Percentiles rank a stretch among this genome's conserved stretches.
These are phyloP conservation scores for Melanerpes formicivorus DNA, from an alignment of 2,113 vertebrate species.

Conservation along the genomic window DNA sequence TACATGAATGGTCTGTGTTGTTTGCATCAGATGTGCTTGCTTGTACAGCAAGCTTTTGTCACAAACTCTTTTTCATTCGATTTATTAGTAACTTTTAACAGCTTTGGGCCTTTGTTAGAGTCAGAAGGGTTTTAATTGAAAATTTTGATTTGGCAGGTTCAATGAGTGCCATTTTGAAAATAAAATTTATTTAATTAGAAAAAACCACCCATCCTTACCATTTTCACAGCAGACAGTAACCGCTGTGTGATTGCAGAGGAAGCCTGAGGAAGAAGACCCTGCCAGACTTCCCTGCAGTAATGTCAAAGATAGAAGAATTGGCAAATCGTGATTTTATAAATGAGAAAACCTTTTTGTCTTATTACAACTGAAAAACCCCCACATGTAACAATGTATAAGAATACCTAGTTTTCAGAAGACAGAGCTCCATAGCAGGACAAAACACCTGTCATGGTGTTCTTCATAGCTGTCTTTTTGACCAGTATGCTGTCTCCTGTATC, in stretches of 20 bases:
- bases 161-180: background rate
- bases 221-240: background rate
- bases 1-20: background rate
- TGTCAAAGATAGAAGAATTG: background rate
- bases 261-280: background rate
- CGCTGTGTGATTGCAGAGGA: background rate
- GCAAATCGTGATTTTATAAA: background rate
- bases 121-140: conserved; percentile 44
- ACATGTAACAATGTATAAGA: background rate
- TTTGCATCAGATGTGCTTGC: background rate
- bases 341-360: background rate
- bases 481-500: background rate
- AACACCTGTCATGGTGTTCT: background rate
- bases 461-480: background rate
- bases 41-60: background rate
- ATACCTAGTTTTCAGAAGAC: background rate
- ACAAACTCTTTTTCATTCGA: conserved; percentile 49
- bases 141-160: conserved; percentile 42
- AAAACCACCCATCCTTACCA: background rate
- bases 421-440: background rate
- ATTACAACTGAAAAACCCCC: background rate
- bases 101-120: conserved; percentile 54
- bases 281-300: background rate
- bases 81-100: conserved; percentile 67
- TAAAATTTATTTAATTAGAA: background rate